Evolutionary conservation across 2,113 vertebrate genomes (phyloP).

Genomic region (mouse (Mus musculus)): DNA sequence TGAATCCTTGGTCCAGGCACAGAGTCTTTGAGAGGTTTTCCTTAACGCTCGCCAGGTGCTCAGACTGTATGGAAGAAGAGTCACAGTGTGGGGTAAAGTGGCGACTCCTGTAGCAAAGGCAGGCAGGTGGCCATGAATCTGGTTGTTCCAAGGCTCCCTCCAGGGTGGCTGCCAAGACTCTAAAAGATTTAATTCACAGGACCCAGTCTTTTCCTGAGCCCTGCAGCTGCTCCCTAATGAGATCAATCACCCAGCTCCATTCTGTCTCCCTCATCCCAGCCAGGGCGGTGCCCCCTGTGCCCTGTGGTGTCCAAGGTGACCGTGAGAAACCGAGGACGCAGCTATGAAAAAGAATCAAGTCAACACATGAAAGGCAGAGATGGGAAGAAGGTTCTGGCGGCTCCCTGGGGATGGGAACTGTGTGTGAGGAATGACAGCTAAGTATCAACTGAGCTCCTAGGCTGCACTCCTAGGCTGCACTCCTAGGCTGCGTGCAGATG

Average conservation of each 20-base stretch:
- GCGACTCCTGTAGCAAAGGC: background rate
- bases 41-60: background rate
- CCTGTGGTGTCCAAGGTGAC: background rate
- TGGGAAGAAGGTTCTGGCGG: background rate
- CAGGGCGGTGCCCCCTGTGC: background rate
- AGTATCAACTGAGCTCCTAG: background rate
- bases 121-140: background rate
- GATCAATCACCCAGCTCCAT: too few species aligned
- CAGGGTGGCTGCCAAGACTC: fast-evolving
- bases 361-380: background rate
- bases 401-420: background rate
- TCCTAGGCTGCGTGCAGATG: background rate
- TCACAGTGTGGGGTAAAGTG: background rate
- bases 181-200: fast-evolving
- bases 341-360: too few species aligned
- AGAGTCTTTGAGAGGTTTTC: fast-evolving
- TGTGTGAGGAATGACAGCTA: background rate
- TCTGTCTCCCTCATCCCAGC: background rate
- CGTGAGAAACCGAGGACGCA: fast-evolving
- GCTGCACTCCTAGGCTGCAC: background rate
- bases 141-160: background rate
- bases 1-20: background rate
- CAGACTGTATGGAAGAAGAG: background rate
- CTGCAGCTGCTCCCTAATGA: too few species aligned
- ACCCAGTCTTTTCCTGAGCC: too few species aligned